Evolutionary conservation across 2,888 invertebrate species (phyloP).

Genomic region (Clivina fossor): DNA sequence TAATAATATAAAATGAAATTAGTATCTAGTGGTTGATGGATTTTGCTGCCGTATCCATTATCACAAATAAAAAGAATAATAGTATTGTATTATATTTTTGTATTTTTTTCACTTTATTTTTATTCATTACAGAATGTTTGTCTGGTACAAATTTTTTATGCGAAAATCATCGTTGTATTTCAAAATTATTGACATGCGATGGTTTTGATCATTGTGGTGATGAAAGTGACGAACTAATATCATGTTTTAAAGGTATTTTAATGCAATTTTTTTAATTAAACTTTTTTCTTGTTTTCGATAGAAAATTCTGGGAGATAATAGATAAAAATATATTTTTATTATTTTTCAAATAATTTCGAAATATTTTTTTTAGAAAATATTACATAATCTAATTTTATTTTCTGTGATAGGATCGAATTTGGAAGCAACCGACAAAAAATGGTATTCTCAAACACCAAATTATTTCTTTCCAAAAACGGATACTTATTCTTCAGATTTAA

Average conservation of each 20-base stretch:
- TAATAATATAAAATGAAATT: no score
- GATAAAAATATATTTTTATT: no score
- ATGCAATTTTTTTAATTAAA: no score
- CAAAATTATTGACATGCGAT: slow-evolving; percentile 68
- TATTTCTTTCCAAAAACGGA: slow-evolving; percentile 72
- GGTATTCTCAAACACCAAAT: slow-evolving; percentile 69
- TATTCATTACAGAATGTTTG: slow-evolving; percentile 65
- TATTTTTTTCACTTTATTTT: slow-evolving; percentile 21
- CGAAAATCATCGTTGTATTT: slow-evolving; percentile 70
- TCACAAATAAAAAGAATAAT: slow-evolving; percentile 2
- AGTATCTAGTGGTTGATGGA: no score
- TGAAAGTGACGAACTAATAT: slow-evolving; percentile 66
- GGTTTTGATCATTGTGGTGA: slow-evolving; percentile 78
- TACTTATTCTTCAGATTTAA: slow-evolving; percentile 65
- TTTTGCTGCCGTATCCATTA: neutral
- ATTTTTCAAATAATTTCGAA: slow-evolving; percentile 4
- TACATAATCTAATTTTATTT: slow-evolving; percentile 3
- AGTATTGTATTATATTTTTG: slow-evolving; percentile 4
- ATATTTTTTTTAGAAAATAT: slow-evolving; percentile 2
- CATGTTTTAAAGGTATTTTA: slow-evolving; percentile 58
- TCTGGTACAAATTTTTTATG: slow-evolving; percentile 70
- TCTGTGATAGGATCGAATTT: slow-evolving; percentile 59
- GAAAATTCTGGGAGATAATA: no score
- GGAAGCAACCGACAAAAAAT: slow-evolving; percentile 58
- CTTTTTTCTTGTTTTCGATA: no score